A percentile compares a stretch with the other conserved stretches of the same genome.
Conservation (phyloP, 2,113 vertebrate genomes). For the Aspiorhynchus laticeps region DNA sequence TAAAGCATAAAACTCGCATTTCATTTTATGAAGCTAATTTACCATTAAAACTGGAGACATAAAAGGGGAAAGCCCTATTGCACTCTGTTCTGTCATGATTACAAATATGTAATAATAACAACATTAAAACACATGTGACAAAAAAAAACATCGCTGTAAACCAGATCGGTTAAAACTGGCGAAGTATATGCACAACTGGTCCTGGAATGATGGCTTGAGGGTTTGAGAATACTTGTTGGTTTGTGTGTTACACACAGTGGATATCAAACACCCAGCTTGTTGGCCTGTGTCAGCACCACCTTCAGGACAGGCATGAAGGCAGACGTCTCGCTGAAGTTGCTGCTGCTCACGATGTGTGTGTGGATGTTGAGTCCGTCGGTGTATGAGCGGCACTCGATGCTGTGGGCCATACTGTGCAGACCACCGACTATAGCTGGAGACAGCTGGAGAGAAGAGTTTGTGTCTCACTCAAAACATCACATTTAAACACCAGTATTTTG, state of each 20-base stretch:
- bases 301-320: constrained; percentile 99
- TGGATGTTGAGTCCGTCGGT: constrained; percentile 88
- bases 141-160: constrained; percentile 40
- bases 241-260: constrained; percentile 5
- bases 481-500: background rate
- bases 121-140: constrained; percentile 41
- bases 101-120: constrained; percentile 49
- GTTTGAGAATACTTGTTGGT: constrained; percentile 57
- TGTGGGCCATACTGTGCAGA: constrained; percentile 89
- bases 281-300: constrained; percentile 95
- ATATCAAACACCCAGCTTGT: constrained; percentile 86
- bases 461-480: background rate
- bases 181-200: constrained; percentile 46
- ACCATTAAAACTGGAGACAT: constrained; percentile 22
- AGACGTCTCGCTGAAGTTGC: constrained; percentile 98
- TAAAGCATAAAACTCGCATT: constrained; percentile 58
- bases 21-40: constrained; percentile 52
- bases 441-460: constrained; percentile 77
- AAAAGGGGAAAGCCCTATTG: constrained; percentile 59
- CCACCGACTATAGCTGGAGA: constrained; percentile 89
- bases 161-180: constrained; percentile 48
- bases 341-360: constrained; percentile 94
- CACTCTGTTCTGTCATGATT: constrained; percentile 68
- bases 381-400: constrained; percentile 87
- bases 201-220: constrained; percentile 66